A percentile compares a stretch with the other conserved stretches of the same genome.
These are phyloP conservation scores for Eulacestoma nigropectus DNA, from an alignment of 2,113 vertebrate species.

Conservation along the genomic window DNA sequence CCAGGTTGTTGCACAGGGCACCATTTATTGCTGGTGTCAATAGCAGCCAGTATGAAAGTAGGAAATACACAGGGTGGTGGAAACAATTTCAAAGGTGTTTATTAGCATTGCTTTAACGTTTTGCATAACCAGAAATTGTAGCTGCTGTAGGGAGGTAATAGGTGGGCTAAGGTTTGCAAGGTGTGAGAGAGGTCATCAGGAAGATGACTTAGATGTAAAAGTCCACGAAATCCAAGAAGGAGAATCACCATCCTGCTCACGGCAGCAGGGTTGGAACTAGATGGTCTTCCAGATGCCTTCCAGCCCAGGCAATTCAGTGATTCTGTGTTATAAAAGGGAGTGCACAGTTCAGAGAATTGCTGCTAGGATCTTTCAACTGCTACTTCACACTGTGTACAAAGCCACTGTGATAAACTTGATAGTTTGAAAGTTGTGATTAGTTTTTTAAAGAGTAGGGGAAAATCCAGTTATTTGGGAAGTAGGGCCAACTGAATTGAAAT, in stretches of 20 bases:
- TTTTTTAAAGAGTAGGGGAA: neutral
- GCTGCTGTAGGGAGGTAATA: neutral
- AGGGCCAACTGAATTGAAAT: neutral
- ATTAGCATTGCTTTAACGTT: neutral
- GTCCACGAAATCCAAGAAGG: neutral
- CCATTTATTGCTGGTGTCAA: neutral
- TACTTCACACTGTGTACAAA: neutral
- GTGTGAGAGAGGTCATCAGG: neutral
- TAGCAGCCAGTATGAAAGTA: neutral
- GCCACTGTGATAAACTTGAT: neutral
- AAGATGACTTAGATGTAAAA: neutral
- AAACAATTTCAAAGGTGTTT: neutral
- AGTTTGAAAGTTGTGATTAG: neutral
- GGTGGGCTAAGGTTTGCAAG: neutral
- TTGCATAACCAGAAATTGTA: neutral
- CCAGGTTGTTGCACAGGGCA: neutral
- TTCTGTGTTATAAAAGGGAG: neutral
- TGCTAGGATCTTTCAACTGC: neutral
- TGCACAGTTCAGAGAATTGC: neutral
- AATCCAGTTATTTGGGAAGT: neutral
- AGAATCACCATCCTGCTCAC: neutral
- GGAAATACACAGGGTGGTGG: neutral
- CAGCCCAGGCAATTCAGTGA: neutral
- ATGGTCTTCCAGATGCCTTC: neutral
- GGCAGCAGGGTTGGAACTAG: neutral